Percentiles rank a stretch among this genome's conserved stretches.
phyloP scores from a whole-genome alignment of 2,797 vertebrate genomes.

The Mastacembelus armatus region DNA sequence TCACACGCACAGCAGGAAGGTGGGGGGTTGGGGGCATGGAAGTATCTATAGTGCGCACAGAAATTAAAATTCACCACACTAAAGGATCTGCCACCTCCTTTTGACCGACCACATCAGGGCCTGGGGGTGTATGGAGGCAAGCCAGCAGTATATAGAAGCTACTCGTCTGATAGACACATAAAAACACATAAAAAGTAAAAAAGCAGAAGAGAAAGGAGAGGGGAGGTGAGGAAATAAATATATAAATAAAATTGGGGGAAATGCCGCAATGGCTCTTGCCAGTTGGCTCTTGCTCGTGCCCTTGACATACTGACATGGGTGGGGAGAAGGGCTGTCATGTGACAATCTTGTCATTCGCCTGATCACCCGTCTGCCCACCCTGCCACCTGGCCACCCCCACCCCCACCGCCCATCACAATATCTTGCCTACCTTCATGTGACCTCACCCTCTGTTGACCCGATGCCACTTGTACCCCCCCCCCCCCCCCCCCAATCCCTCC shows the following conservation, averaged over 20 bases:
- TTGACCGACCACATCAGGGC: slow-evolving; percentile 66
- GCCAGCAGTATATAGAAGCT: slow-evolving; percentile 64
- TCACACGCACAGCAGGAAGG: slow-evolving; percentile 76
- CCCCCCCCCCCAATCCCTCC: slow-evolving; percentile 83
- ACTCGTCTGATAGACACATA: slow-evolving; percentile 57
- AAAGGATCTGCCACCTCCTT: slow-evolving; percentile 76
- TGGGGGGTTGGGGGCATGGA: slow-evolving; percentile 51
- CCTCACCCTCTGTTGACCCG: slow-evolving; percentile 94
- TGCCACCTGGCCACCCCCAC: slow-evolving; percentile 88
- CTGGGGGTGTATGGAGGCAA: slow-evolving; percentile 56
- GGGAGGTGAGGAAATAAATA: slow-evolving; percentile 53
- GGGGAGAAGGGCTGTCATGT: slow-evolving; percentile 84
- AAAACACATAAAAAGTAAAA: slow-evolving; percentile 44
- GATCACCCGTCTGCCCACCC: slow-evolving; percentile 51
- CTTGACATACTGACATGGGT: slow-evolving; percentile 94
- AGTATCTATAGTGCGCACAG: slow-evolving; percentile 71
- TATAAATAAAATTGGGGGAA: slow-evolving; percentile 58
- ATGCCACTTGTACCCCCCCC: slow-evolving; percentile 83
- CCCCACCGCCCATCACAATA: slow-evolving; percentile 68
- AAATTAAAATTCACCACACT: slow-evolving; percentile 82
- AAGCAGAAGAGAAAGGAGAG: slow-evolving; percentile 1
- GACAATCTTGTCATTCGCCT: slow-evolving; percentile 92
- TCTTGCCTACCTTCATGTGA: slow-evolving; percentile 84
- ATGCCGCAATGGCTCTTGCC: slow-evolving; percentile 79
- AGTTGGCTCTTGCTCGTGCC: slow-evolving; percentile 86